Base-by-base conservation (phyloP, 1,140 invertebrate genomes). In the Drosophila obscura region DNA sequence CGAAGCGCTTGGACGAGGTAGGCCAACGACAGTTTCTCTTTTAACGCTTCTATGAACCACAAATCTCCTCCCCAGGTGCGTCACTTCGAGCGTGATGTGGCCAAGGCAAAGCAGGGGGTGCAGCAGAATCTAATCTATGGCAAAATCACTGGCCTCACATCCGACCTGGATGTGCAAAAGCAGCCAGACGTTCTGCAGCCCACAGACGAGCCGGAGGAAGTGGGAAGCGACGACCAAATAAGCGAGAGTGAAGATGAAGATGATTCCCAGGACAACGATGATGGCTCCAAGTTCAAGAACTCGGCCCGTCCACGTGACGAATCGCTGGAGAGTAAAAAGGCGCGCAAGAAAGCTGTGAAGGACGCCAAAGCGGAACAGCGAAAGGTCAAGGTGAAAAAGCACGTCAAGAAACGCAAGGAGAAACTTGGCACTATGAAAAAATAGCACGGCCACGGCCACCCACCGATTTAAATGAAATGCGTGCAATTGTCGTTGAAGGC, bases 331-430 rank as follows among this genome's bases (percentile, higher is more conserved):
- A 96, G 95, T 71, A 97, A 96, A 93, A 97, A 96, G 93, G 94
- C 94, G 43, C 94, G 97, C 26, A 98, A 98, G 82, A 97, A 97
- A 79, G 95, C 94, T 7, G 93, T 97, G 0, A 98, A 97, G 92
- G 96, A 97, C 57, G 95, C 95, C 52, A 95, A 98, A 90, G 96
- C 97, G 15, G 97, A 99, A 79, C 99, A 97, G 91, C 93, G 98
- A 49, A 97, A 98, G 94, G 94, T 92, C 0, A 99, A 99, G 94
- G 94, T 98, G 2, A 98, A 98, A 73, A 99, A 99, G 92, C 97
- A 99, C 92, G 92, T 99, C 0, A 99, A 99, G 90, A 99, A 99
- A 88, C 94, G 96, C 80, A 96, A 96, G 92, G 95, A 97, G 83
- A 97, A 96, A 90, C 89, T 93, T 4, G 78, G 77, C 22, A 85